Conservation (phyloP, 2,888 invertebrate genomes). For the Deilephila elpenor region DNA sequence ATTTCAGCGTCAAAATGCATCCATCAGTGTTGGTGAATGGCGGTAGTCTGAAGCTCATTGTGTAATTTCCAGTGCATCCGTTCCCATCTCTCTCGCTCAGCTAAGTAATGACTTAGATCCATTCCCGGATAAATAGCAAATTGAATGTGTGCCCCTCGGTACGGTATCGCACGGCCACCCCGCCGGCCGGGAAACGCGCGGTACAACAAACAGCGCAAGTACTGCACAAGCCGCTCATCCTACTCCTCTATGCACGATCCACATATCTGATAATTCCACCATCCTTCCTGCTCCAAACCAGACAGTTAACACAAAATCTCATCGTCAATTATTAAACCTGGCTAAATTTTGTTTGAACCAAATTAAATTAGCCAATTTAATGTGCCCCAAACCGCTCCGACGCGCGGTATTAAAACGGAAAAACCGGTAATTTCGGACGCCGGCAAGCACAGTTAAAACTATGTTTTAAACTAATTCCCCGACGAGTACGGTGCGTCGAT, state of each 20-base stretch:
- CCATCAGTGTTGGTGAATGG: slow-evolving; percentile 2
- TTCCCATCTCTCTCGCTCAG: slow-evolving; percentile 79
- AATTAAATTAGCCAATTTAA: slow-evolving; percentile 29
- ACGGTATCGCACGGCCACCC: slow-evolving; percentile 43
- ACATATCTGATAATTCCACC: slow-evolving; percentile 9
- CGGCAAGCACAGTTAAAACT: slow-evolving; percentile 75
- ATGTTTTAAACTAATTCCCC: slow-evolving; percentile 80
- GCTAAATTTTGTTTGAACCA: slow-evolving; percentile 10
- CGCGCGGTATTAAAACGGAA: slow-evolving; percentile 54
- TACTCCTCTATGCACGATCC: neutral
- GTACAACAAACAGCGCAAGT: slow-evolving; percentile 18
- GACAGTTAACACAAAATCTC: neutral
- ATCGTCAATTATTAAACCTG: neutral
- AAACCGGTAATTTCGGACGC: slow-evolving; percentile 66
- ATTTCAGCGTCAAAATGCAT: slow-evolving; percentile 9
- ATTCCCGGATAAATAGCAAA: slow-evolving; percentile 84
- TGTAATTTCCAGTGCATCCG: slow-evolving; percentile 80
- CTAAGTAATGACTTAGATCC: slow-evolving; percentile 85
- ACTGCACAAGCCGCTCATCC: neutral
- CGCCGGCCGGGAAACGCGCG: slow-evolving; percentile 29
- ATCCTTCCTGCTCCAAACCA: neutral
- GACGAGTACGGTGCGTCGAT: slow-evolving; percentile 68
- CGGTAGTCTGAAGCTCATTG: slow-evolving; percentile 35
- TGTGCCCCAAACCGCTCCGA: slow-evolving; percentile 15
- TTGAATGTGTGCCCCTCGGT: slow-evolving; percentile 77